Evolutionary conservation across 2,888 invertebrate genomes (phyloP), one percentile per base, ranked within the genome.

Genomic region (Ochlodes sylvanus): DNA sequence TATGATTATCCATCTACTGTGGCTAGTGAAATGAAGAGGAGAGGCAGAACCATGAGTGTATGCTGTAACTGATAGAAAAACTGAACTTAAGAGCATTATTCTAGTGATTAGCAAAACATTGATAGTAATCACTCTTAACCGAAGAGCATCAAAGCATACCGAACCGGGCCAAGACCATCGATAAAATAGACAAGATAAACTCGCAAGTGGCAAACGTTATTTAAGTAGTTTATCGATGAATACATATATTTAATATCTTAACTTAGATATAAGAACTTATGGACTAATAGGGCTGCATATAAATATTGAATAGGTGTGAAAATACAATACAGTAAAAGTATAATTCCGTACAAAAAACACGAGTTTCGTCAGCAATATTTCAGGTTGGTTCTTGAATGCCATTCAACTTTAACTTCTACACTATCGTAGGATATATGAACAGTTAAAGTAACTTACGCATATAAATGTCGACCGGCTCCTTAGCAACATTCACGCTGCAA

Each of bases 381-480:
- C n/a, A n/a, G n/a, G n/a, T n/a, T n/a, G n/a, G n/a, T n/a, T n/a
- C n/a, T n/a, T n/a, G n/a, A n/a, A n/a, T n/a, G n/a, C n/a, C n/a
- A n/a, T n/a, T n/a, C n/a, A n/a, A n/a, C n/a, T n/a, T n/a, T n/a
- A 27, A 5, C 27, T 27, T 27, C 27, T 27, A 27, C 2, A 27
- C 5, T 2, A 27, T 27, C 27, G 27, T 27, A 27, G 27, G 5
- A 27, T 27, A 27, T 4, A 4, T 27, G 27, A 5, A 27, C 27
- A 44, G 6, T 1, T 7, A 17, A 17, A 32, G 60, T 70, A 70
- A 94, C 95, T 95, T 86, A 96, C 96, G 95, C 79, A 95, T 94
- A 83, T 96, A 96, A 73, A 96, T 95, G 84, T 96, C 95, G 32
- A 96, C 96, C 2, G 97, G 95, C 69, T 95, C 93, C 76, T 94